Percentiles rank a stretch among this genome's conserved stretches.
phyloP scores from a whole-genome alignment of 2,797 vertebrate species.

The Apodemus agrarius region DNA sequence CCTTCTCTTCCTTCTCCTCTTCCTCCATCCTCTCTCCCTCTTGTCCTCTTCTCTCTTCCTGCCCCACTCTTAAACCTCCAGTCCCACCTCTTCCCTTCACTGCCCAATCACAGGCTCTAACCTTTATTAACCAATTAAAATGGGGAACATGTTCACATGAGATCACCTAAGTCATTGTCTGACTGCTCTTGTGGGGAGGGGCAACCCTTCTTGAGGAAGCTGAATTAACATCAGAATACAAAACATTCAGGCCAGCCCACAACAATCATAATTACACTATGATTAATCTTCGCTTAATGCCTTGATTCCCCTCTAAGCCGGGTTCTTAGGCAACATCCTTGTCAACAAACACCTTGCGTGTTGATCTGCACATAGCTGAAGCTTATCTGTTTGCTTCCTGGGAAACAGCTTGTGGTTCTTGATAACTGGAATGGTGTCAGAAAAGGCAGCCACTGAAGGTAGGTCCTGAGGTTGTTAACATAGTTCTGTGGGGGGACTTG shows the following conservation, averaged over 20 bases:
- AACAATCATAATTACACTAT: not conserved
- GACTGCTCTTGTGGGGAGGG: not conserved
- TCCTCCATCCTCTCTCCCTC: not conserved
- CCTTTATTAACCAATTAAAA: not conserved
- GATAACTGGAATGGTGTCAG: not conserved
- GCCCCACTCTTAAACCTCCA: not conserved
- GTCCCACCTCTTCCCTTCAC: not conserved
- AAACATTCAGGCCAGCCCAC: not conserved
- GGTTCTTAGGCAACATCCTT: not conserved
- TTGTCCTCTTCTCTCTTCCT: not conserved
- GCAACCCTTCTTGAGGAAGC: not conserved
- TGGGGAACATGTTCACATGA: not conserved
- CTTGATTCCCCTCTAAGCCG: not conserved
- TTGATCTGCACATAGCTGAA: not conserved
- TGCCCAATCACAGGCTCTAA: not conserved
- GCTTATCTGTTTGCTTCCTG: not conserved
- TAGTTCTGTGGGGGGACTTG: not conserved
- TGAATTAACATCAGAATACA: not conserved
- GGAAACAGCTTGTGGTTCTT: not conserved
- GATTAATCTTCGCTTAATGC: not conserved
- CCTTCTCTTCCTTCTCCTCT: not conserved
- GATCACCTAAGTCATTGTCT: not conserved
- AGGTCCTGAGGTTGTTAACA: not conserved
- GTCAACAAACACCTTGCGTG: not conserved
- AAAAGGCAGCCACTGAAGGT: not conserved